phyloP scores from a whole-genome alignment of 2,113 vertebrate species.

The Microtus pennsylvanicus region DNA sequence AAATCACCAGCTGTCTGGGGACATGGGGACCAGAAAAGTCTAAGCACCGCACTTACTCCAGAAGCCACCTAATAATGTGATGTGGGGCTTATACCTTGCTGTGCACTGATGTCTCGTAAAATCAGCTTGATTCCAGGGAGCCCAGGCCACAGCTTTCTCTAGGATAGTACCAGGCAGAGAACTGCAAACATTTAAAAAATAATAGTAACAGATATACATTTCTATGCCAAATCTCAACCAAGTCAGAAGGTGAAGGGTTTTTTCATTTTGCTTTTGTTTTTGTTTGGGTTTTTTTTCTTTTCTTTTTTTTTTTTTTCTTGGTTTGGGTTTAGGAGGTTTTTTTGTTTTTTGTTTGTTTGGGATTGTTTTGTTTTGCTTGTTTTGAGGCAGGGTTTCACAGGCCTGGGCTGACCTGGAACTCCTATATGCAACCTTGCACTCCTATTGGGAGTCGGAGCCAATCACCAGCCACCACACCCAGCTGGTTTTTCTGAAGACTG shows the following conservation, averaged over 20 bases:
- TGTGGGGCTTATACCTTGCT: background rate
- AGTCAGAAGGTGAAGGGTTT: background rate
- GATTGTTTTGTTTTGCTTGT: background rate
- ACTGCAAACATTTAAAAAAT: conserved; percentile 15
- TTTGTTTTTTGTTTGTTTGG: background rate
- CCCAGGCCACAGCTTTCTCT: conserved; percentile 7
- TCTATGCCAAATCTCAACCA: conserved; percentile 26
- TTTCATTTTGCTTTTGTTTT: background rate
- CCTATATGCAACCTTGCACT: background rate
- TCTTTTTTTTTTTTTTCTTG: background rate
- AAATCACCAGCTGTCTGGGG: background rate
- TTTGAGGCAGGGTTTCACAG: background rate
- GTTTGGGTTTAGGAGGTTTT: too few species aligned
- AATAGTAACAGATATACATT: background rate
- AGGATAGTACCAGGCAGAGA: background rate
- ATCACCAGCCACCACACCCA: background rate
- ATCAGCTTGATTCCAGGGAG: conserved; percentile 4
- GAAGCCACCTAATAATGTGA: background rate
- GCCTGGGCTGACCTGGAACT: background rate
- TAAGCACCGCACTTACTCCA: background rate
- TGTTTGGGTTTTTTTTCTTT: background rate
- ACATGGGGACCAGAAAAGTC: background rate
- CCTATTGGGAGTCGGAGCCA: background rate
- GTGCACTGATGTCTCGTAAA: background rate
- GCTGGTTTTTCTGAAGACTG: conserved; percentile 33